Evolutionary conservation across 2,113 vertebrate genomes (phyloP).

Genomic region (Euleptes europaea): DNA sequence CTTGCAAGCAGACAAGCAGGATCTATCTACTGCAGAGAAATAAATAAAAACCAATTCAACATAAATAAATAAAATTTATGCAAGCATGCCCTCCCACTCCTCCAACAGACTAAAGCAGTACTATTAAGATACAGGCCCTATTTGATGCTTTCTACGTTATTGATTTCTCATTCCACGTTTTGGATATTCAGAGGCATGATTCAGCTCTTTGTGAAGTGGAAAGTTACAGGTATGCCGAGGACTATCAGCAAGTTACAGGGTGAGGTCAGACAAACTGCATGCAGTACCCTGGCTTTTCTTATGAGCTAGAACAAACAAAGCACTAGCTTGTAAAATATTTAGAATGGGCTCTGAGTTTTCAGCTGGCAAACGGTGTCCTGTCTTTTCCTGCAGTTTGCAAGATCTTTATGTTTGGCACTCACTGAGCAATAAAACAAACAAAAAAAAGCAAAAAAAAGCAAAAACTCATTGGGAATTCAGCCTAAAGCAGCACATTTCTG

Average conservation of each 20-base stretch:
- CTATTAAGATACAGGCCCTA: background rate
- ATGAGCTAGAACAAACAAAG: slow-evolving; percentile 68
- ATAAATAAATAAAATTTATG: no score
- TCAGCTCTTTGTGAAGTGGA: slow-evolving; percentile 65
- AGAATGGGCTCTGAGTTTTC: slow-evolving; percentile 60
- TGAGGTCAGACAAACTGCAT: slow-evolving; percentile 69
- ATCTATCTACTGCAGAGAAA: no score
- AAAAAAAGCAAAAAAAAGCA: background rate
- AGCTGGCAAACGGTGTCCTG: slow-evolving; percentile 45
- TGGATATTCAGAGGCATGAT: background rate
- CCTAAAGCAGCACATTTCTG: background rate
- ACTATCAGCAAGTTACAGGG: slow-evolving; percentile 63
- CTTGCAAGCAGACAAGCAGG: no score
- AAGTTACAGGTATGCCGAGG: slow-evolving; percentile 77
- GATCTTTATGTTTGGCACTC: slow-evolving; percentile 23
- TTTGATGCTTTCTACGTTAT: background rate
- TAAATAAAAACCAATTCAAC: no score
- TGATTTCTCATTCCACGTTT: background rate
- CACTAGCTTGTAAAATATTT: slow-evolving; percentile 69
- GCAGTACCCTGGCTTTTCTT: slow-evolving; percentile 70
- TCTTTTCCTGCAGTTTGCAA: slow-evolving; percentile 37
- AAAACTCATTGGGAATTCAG: slow-evolving; percentile 3
- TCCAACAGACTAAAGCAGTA: background rate
- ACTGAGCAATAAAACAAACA: slow-evolving; percentile 37
- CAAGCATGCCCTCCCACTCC: no score